phyloP scores from a whole-genome alignment of 2,888 invertebrate species.

The Stenichneumon culpator region DNA sequence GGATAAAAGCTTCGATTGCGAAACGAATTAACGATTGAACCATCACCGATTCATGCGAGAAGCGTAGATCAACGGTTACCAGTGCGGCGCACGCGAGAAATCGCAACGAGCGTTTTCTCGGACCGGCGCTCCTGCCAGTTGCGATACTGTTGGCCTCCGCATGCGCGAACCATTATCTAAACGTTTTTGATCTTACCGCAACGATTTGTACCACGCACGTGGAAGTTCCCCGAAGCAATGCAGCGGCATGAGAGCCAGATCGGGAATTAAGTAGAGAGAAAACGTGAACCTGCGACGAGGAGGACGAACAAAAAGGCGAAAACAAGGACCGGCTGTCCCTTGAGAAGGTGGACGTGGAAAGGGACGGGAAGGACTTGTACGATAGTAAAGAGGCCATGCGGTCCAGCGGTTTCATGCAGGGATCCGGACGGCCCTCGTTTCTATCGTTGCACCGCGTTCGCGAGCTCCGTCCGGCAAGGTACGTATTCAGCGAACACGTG shows the following conservation, averaged over 20 bases:
- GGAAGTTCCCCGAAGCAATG: conserved; percentile 60
- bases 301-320: conserved; percentile 36
- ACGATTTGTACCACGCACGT: conserved; percentile 76
- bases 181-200: conserved; percentile 79
- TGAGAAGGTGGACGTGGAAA: conserved; percentile 22
- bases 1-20: conserved; percentile 1
- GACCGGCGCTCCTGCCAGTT: background rate
- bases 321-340: conserved; percentile 52
- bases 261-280: conserved; percentile 58
- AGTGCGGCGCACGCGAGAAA: conserved; percentile 32
- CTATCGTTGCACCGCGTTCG: conserved; percentile 21
- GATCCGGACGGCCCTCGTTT: conserved; percentile 19
- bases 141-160: conserved; percentile 30
- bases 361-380: conserved; percentile 37
- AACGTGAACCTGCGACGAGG: conserved; percentile 42
- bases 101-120: conserved; percentile 40
- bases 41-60: conserved; percentile 41
- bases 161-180: conserved; percentile 59
- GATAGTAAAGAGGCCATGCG: conserved; percentile 30
- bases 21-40: conserved; percentile 41
- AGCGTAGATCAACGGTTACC: conserved; percentile 1
- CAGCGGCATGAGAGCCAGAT: conserved; percentile 30
- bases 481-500: conserved; percentile 47
- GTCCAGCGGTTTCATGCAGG: background rate
- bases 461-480: background rate